These are phyloP conservation scores for Nomada fabriciana DNA, from an alignment of 2,888 invertebrate genomes.

Conservation along the genomic window DNA sequence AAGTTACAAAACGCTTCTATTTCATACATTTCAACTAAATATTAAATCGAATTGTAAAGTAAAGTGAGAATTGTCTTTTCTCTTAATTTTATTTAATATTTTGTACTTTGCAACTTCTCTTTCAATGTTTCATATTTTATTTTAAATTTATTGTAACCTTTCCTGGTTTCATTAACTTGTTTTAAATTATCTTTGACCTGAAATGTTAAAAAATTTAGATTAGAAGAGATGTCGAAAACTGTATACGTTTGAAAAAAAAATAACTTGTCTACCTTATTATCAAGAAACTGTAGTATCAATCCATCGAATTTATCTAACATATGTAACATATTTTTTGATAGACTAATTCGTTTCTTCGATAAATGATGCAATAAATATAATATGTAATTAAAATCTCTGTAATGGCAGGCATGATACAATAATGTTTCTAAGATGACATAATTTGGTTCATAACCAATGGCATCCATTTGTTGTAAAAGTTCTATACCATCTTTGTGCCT, in stretches of 20 bases:
- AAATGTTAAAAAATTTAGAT: slow-evolving; percentile 28
- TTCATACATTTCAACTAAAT: neutral
- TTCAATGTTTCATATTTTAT: slow-evolving; percentile 57
- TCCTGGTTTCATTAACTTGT: neutral
- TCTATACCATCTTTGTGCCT: slow-evolving; percentile 87
- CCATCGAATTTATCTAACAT: slow-evolving; percentile 87
- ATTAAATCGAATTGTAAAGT: neutral
- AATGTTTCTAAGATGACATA: slow-evolving; percentile 91
- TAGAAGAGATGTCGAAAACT: neutral
- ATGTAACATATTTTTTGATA: slow-evolving; percentile 86
- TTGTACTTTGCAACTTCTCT: neutral
- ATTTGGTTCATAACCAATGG: slow-evolving; percentile 88
- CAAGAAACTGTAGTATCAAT: neutral
- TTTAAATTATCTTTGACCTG: slow-evolving; percentile 31
- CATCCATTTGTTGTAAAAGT: slow-evolving; percentile 90
- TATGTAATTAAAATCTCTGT: slow-evolving; percentile 88
- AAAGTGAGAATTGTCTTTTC: neutral
- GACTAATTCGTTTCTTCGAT: slow-evolving; percentile 87
- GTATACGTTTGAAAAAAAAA: neutral
- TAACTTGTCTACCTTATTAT: slow-evolving; percentile 30
- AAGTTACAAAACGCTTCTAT: neutral
- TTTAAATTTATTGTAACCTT: slow-evolving; percentile 39
- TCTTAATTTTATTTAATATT: neutral
- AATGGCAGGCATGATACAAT: slow-evolving; percentile 87
- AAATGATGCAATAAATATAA: slow-evolving; percentile 89